Evolutionary conservation across 2,797 vertebrate species (phyloP), one percentile per base, ranked within the genome.

Genomic region (Sebastes iracundus): DNA sequence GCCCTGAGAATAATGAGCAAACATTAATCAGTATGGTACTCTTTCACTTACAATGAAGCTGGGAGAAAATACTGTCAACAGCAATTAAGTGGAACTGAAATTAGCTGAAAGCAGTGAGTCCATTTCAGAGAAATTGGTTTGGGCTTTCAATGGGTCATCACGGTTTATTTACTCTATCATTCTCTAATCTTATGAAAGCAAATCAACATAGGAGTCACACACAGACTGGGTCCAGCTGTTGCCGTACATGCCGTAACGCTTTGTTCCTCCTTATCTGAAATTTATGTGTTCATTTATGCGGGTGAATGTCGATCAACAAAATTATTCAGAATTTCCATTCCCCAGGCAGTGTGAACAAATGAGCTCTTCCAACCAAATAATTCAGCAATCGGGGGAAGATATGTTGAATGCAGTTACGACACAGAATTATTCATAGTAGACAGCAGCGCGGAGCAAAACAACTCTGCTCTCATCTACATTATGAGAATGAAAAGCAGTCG

Each of bases 351-450:
- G 49, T 79, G 67, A 87, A 91, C 81, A 89, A 92, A 92, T 83
- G 76, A 77, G 83, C 74, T 87, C 83, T 74, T 83, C 88, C 86
- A 89, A 81, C 68, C 86, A 86, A 90, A 90, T 87, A 90, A 93
- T 87, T 91, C 81, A 81, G 72, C 75, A 86, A 82, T 55, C 18
- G 35, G 61, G 60, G 22, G 49, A 74, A 77, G 78, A 87, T 84
- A 78, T 87, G 80, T 79, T 83, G 72, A 87, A 81, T 28, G 88
- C 65, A 60, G 69, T 80, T 86, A 81, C 85, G 60, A 79, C 79
- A 78, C 60, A 77, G 68, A 90, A 90, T 92, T 91, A 92, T 91
- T 93, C 89, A 90, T 80, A 77, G 81, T 30, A 87, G 86, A 89
- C 79, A 77, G 88, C 79, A 71, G 79, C 59, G 18, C 8, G 8